phyloP scores from a whole-genome alignment of 1,140 invertebrate species.

The Drosophila triauraria region DNA sequence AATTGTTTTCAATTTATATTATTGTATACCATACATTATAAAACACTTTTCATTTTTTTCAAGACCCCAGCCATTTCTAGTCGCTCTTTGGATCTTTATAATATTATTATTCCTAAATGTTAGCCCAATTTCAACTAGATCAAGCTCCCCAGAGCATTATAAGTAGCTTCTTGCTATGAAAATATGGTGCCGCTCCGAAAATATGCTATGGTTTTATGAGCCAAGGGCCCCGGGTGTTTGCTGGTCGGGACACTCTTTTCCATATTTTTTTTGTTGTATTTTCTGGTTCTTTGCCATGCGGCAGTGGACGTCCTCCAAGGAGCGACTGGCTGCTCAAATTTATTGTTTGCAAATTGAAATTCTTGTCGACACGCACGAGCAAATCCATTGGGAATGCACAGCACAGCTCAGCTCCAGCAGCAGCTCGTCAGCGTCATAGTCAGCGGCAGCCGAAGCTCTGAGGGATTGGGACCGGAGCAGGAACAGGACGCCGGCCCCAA shows the following conservation, averaged over 20 bases:
- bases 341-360: constrained; percentile 83
- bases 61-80: accelerated
- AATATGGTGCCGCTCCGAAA: not conserved
- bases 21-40: not conserved
- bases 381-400: constrained; percentile 74
- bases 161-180: not conserved
- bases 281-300: constrained; percentile 9
- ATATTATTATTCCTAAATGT: not conserved
- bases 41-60: not conserved
- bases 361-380: constrained; percentile 82
- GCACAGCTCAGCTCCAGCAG: constrained; percentile 39
- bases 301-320: constrained; percentile 47
- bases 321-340: constrained; percentile 72
- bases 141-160: not conserved
- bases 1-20: not conserved
- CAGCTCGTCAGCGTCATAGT: constrained; percentile 57
- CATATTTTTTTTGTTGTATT: constrained; percentile 8
- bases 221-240: constrained; percentile 4
- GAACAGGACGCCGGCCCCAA: not conserved
- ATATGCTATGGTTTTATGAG: constrained; percentile 4
- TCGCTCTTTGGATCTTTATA: not conserved
- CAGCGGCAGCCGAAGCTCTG: constrained; percentile 10
- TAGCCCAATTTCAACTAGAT: not conserved
- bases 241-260: constrained; percentile 13
- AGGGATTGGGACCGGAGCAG: constrained; percentile 3